Evolutionary conservation across 2,888 invertebrate genomes (phyloP).

Genomic region (Diarsia rubi): DNA sequence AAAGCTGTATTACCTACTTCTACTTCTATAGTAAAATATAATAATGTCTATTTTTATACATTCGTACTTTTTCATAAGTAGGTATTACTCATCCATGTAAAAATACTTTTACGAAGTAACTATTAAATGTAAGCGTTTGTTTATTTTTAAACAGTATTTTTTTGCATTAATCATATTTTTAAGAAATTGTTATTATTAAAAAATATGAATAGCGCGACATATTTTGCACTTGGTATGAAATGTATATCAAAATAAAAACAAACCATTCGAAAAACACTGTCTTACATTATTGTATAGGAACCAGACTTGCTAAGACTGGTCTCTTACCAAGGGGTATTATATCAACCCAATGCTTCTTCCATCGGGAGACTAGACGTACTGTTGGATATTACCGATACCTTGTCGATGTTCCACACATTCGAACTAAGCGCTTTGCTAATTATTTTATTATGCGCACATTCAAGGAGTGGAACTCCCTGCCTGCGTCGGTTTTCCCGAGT

Average conservation of each 20-base stretch:
- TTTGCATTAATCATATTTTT: not conserved
- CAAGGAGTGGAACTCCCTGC: too few species aligned
- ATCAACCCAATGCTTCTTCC: too few species aligned
- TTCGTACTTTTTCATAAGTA: not conserved
- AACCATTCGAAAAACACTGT: not conserved
- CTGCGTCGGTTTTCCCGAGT: too few species aligned
- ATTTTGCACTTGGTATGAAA: not conserved
- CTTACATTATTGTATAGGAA: too few species aligned
- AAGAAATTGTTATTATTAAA: not conserved
- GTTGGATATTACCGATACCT: too few species aligned
- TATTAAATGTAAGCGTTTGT: not conserved
- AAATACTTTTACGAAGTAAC: not conserved
- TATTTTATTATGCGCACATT: too few species aligned
- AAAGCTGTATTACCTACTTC: not conserved
- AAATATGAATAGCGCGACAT: too few species aligned
- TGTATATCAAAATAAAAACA: not conserved
- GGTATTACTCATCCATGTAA: constrained; percentile 6
- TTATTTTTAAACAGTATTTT: not conserved
- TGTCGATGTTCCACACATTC: too few species aligned
- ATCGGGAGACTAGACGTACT: too few species aligned
- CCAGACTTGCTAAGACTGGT: too few species aligned
- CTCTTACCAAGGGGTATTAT: too few species aligned
- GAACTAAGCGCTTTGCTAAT: too few species aligned
- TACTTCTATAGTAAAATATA: not conserved
- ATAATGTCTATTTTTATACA: not conserved